A percentile compares a stretch with the other conserved stretches of the same genome.
phyloP scores from a whole-genome alignment of 2,113 vertebrate genomes.

The Syrmaticus mikado region DNA sequence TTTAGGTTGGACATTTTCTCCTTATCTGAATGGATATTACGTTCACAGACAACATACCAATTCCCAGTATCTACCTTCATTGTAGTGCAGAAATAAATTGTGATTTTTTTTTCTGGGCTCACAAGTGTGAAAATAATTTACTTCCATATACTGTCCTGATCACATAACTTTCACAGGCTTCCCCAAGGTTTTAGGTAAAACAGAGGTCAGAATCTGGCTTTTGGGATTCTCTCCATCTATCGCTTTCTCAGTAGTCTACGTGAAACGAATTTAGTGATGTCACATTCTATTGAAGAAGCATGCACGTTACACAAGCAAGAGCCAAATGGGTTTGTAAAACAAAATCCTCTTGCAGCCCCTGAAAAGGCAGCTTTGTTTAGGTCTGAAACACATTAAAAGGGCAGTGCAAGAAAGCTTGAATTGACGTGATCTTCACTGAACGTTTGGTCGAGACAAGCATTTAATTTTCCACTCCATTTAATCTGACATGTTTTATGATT shows the following conservation, averaged over 20 bases:
- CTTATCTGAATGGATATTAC: neutral
- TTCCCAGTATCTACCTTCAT: neutral
- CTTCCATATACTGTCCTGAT: neutral
- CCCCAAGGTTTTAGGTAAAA: neutral
- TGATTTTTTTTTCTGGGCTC: neutral
- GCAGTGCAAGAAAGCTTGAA: neutral
- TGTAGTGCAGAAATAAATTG: neutral
- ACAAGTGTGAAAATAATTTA: neutral
- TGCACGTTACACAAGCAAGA: neutral
- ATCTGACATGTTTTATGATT: slow-evolving; percentile 8
- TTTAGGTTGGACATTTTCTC: neutral
- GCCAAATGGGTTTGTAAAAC: neutral
- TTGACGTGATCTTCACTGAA: neutral
- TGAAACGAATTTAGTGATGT: neutral
- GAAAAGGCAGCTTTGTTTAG: slow-evolving; percentile 17
- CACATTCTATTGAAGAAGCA: neutral
- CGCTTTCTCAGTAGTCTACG: neutral
- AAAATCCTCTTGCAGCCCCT: neutral
- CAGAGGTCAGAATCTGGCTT: neutral
- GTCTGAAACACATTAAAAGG: slow-evolving; percentile 17
- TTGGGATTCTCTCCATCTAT: neutral
- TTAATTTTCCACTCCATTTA: slow-evolving; percentile 62
- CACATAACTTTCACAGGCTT: neutral
- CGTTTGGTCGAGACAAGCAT: slow-evolving; percentile 22
- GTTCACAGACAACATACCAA: neutral